phyloP scores from a whole-genome alignment of 2,797 vertebrate genomes.

The Leptodactylus fallax region DNA sequence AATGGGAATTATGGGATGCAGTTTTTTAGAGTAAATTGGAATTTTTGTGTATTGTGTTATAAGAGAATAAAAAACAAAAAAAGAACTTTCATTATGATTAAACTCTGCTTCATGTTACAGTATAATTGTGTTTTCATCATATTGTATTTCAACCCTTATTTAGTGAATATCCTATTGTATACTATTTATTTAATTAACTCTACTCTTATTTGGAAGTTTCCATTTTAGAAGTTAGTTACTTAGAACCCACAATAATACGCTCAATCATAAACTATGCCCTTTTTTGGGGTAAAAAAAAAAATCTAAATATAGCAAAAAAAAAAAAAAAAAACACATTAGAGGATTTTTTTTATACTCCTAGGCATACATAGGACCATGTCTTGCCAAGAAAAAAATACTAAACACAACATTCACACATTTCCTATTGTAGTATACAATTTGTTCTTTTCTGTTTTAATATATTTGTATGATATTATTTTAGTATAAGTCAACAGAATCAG shows the following conservation, averaged over 20 bases:
- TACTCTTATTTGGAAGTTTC: slow-evolving; percentile 31
- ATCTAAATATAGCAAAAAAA: slow-evolving; percentile 49
- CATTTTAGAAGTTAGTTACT: slow-evolving; percentile 3
- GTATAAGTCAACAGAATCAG: background rate
- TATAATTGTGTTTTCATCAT: background rate
- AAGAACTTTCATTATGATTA: background rate
- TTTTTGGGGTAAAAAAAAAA: slow-evolving; percentile 44
- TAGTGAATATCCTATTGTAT: background rate
- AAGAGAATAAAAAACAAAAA: background rate
- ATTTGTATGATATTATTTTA: background rate
- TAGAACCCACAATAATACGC: slow-evolving; percentile 7
- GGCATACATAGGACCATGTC: background rate
- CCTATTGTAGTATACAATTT: background rate
- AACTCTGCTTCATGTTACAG: background rate
- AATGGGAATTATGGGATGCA: background rate
- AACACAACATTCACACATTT: background rate
- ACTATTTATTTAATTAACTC: slow-evolving; percentile 19
- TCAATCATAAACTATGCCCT: slow-evolving; percentile 27
- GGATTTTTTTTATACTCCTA: slow-evolving; percentile 8
- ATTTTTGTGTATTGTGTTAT: background rate
- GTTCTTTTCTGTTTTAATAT: background rate
- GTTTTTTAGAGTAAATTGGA: background rate
- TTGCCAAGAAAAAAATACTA: slow-evolving; percentile 10
- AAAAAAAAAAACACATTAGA: background rate
- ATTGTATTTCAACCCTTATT: background rate